Conservation (phyloP, 1,140 invertebrate genomes). For the Drosophila pandora region DNA sequence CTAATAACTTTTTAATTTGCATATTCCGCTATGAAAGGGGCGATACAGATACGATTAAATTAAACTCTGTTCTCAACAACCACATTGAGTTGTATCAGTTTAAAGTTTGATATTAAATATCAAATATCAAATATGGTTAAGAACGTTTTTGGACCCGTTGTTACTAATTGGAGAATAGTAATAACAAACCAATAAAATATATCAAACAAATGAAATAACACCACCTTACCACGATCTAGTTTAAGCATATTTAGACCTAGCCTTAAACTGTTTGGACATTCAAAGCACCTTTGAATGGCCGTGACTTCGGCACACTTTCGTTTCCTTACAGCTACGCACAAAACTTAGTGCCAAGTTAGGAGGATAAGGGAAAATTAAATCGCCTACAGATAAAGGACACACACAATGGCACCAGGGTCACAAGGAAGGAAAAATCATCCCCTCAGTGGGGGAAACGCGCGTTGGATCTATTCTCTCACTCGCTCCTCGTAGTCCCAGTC, state of each 20-base stretch:
- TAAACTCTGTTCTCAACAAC: slow-evolving; percentile 21
- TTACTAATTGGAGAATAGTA: too few relatives aligned
- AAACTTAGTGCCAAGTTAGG: not conserved
- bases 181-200: not conserved
- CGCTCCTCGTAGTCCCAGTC: slow-evolving; percentile 22
- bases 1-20: slow-evolving; percentile 73
- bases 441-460: slow-evolving; percentile 17
- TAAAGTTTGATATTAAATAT: not conserved
- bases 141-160: too few relatives aligned
- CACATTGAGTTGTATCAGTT: not conserved
- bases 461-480: slow-evolving; percentile 4
- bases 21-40: slow-evolving; percentile 37
- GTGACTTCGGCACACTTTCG: slow-evolving; percentile 3
- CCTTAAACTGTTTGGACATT: not conserved
- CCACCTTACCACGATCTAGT: too few relatives aligned
- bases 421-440: slow-evolving; percentile 46
- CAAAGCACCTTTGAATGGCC: not conserved
- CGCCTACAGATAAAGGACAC: slow-evolving; percentile 13
- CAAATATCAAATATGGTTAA: not conserved
- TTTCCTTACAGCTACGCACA: not conserved
- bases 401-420: slow-evolving; percentile 1
- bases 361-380: not conserved
- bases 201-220: not conserved
- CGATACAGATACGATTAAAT: slow-evolving; percentile 29
- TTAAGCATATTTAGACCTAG: too few relatives aligned